phyloP scores from a whole-genome alignment of 1,140 invertebrate species.

The Cotesia typhae region DNA sequence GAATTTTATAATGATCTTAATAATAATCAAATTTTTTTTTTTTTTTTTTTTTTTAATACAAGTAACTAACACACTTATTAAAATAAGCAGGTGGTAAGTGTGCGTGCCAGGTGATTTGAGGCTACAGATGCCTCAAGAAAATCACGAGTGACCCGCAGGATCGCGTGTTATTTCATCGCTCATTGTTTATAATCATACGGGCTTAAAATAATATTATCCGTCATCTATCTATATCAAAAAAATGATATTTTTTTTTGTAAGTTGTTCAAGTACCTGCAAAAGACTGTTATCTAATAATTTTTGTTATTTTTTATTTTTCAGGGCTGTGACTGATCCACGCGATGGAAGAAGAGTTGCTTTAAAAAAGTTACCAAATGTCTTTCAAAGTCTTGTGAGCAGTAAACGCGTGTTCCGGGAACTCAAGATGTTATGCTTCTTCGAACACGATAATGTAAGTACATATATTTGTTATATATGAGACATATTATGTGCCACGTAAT shows the following conservation, averaged over 20 bases:
- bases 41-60: not conserved
- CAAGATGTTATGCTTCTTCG: slow-evolving; percentile 99
- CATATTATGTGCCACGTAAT: too few relatives aligned
- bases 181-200: slow-evolving; percentile 14
- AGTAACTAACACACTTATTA: not conserved
- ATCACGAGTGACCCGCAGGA: slow-evolving; percentile 24
- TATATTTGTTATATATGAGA: slow-evolving; percentile 13
- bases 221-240: not conserved
- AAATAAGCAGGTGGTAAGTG: slow-evolving; percentile 1
- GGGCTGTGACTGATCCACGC: slow-evolving; percentile 99
- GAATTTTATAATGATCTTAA: too few relatives aligned
- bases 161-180: not conserved
- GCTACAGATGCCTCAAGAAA: slow-evolving; percentile 2
- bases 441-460: slow-evolving; percentile 97
- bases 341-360: slow-evolving; percentile 96
- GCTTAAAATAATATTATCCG: not conserved
- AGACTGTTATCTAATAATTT: not conserved
- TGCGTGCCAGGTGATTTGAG: slow-evolving; percentile 8
- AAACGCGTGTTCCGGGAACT: slow-evolving; percentile 98
- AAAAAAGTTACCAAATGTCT: slow-evolving; percentile 99
- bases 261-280: not conserved
- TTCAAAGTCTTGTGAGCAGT: slow-evolving; percentile 96
- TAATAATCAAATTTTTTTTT: too few relatives aligned
- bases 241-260: not conserved
- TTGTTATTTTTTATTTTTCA: slow-evolving; percentile 68